Percentiles rank a stretch among this genome's conserved stretches.
Evolutionary conservation across 2,797 vertebrate genomes (phyloP).

Genomic region (Sparus aurata): DNA sequence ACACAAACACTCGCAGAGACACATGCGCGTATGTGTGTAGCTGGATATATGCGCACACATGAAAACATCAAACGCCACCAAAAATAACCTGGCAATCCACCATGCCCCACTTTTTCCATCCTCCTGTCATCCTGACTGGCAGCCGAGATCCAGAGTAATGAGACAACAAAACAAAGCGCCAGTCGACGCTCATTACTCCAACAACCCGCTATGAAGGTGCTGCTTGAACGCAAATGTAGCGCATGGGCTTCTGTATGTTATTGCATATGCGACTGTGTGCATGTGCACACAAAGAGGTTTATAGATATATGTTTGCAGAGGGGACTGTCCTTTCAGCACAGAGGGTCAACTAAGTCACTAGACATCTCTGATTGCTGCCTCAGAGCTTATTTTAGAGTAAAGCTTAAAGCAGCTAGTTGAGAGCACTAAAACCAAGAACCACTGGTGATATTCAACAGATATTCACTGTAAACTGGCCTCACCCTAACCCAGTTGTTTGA

Average conservation of each 20-base stretch:
- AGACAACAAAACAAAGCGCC: conserved; percentile 71
- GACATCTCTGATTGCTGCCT: not conserved
- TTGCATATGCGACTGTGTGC: not conserved
- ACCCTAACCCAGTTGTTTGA: not conserved
- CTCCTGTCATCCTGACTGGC: conserved; percentile 67
- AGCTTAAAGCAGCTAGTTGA: not conserved
- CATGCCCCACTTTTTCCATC: conserved; percentile 73
- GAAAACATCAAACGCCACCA: conserved; percentile 62
- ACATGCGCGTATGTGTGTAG: not conserved
- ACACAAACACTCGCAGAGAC: conserved; percentile 21
- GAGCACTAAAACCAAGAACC: not conserved
- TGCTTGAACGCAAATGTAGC: conserved; percentile 30
- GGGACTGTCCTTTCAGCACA: not conserved
- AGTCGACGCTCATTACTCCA: conserved; percentile 57
- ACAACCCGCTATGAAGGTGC: conserved; percentile 17
- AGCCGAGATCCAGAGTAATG: conserved; percentile 66
- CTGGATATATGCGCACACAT: conserved; percentile 36
- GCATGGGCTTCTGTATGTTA: conserved; percentile 1
- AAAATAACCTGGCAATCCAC: conserved; percentile 80
- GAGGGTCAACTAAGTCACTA: conserved; percentile 1
- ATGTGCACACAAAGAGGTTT: not conserved
- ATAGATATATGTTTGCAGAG: conserved; percentile 8
- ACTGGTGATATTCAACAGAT: not conserved
- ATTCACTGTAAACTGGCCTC: not conserved
- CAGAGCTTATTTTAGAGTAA: conserved; percentile 1